Evolutionary conservation across 2,113 vertebrate genomes (phyloP).

Genomic region (Sturnira hondurensis): DNA sequence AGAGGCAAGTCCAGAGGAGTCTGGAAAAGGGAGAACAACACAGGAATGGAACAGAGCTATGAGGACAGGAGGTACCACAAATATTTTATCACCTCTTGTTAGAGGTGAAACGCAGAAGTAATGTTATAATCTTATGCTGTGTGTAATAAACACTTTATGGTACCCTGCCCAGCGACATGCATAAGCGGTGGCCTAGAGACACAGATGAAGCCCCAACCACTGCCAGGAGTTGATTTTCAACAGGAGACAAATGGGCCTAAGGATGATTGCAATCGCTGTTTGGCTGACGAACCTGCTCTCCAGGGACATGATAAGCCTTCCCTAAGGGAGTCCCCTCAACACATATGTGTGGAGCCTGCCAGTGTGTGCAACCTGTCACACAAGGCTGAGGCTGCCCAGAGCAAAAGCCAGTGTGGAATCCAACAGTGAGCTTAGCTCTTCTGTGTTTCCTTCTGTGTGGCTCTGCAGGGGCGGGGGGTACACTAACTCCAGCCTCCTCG

Average conservation of each 20-base stretch:
- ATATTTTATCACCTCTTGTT: slow-evolving; percentile 34
- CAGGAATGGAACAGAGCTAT: background rate
- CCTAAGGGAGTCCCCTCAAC: background rate
- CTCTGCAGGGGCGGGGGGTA: background rate
- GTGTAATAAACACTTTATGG: background rate
- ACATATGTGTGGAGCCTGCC: background rate
- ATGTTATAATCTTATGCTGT: background rate
- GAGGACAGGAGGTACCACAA: background rate
- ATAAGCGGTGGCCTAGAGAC: background rate
- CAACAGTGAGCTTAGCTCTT: background rate
- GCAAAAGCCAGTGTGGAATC: background rate
- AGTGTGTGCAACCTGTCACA: background rate
- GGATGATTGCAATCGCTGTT: background rate
- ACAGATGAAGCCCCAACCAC: background rate
- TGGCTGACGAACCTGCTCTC: background rate
- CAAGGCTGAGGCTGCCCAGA: background rate
- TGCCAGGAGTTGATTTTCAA: background rate
- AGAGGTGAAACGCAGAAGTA: background rate
- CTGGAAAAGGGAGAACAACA: slow-evolving; percentile 37
- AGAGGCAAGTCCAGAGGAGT: background rate
- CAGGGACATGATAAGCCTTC: background rate
- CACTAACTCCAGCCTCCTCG: background rate
- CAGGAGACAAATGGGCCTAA: background rate
- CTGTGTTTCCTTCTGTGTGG: too few relatives aligned
- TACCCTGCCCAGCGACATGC: background rate